These are phyloP conservation scores for Saccostrea cuccullata DNA, from an alignment of 1,140 invertebrate genomes.

Conservation along the genomic window DNA sequence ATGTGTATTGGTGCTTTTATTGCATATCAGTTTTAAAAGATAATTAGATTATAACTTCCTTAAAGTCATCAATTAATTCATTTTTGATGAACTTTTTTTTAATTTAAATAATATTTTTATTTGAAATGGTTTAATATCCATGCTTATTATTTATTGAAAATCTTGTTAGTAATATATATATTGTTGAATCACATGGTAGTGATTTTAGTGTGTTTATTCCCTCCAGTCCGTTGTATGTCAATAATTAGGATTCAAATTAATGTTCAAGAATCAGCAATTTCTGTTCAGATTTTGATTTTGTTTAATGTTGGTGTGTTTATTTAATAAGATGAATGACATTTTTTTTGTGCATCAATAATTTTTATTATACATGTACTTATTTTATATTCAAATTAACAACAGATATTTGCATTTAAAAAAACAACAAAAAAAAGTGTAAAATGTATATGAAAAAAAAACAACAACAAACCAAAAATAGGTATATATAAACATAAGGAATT, in stretches of 20 bases:
- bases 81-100: not conserved
- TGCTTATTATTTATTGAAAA: not conserved
- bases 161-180: not conserved
- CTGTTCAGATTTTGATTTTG: not conserved
- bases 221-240: not conserved
- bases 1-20: slow-evolving; percentile 25
- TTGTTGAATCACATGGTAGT: not conserved
- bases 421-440: not conserved
- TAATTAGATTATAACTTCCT: not conserved
- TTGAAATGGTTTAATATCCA: not conserved
- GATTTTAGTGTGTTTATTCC: not conserved
- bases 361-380: not conserved
- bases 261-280: not conserved
- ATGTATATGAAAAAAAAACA: not conserved
- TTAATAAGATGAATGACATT: not conserved
- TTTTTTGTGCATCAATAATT: not conserved
- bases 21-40: slow-evolving; percentile 12
- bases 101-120: not conserved
- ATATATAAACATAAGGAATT: not conserved
- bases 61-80: not conserved
- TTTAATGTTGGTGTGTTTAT: slow-evolving; percentile 17
- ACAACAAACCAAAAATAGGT: slow-evolving; percentile 9
- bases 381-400: not conserved
- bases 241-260: not conserved
- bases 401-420: not conserved